Evolutionary conservation across 1,140 invertebrate species (phyloP), one percentile per base, ranked within the genome.

Genomic region (Tetramorium simillimum): DNA sequence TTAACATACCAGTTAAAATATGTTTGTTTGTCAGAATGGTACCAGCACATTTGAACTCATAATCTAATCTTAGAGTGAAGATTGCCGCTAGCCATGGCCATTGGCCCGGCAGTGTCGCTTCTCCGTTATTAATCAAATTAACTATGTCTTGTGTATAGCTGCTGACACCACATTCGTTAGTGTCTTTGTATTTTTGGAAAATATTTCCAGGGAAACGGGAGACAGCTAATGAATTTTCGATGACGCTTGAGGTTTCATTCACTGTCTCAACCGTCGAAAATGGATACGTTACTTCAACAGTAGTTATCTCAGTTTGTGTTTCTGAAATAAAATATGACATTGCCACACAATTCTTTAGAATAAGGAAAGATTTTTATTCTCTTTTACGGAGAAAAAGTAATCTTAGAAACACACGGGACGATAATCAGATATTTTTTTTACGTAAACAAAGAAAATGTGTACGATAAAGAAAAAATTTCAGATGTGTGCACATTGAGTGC

Each of bases 71-170:
- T 46, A 33, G 4, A 33, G 3, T 12, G 3, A 46, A 46, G 12
- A 46, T 46, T 46, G 9, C 43, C 43, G 43, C 12, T 46, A 33
- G 3, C 33, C 33, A 33, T 33, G 33, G 33, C 33, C 33, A 33
- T 33, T 33, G 33, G 33, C 33, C 33, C 3, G 33, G 33, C 3
- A 33, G 33, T 43, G 93, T 93, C 4, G 75, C 67, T 1, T 92
- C 76, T 12, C 95, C 95, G 51, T 93, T 89, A 2, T 93, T 88
- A 1, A 96, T 91, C 4, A 96, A 91, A 1, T 92, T 93, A 88
- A 33, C 33, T 33, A 4, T 33, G 33, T 33, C 94, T 94, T 24
- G 85, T n/a, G 0, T 40, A 0, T 0, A 7, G n/a, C 7, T 69
- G 24, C 2, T 46, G 5, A 63, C 12, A 1, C 89, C 89, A 12